Percentiles rank a stretch among this genome's conserved stretches.
Conservation (phyloP, 2,113 vertebrate species). For the Fregata magnificens region DNA sequence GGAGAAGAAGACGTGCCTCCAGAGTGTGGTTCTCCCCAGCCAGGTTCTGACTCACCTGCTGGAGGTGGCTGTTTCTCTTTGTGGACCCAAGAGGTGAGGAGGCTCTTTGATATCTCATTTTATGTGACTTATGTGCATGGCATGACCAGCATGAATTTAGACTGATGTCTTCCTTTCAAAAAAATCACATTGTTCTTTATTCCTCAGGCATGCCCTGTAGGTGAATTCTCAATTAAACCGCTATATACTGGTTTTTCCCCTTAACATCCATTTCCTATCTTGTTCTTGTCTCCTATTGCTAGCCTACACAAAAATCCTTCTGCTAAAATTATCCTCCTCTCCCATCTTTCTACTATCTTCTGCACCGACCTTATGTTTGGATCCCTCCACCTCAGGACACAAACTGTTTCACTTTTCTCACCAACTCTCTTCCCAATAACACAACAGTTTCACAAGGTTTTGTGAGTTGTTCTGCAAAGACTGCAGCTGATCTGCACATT, state of each 20-base stretch:
- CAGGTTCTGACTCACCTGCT: not conserved
- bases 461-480: not conserved
- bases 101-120: not conserved
- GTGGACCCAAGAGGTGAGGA: not conserved
- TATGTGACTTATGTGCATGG: not conserved
- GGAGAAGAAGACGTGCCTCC: not conserved
- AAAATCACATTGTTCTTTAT: not conserved
- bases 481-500: not conserved
- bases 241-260: not conserved
- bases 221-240: not conserved
- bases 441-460: not conserved
- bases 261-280: not conserved
- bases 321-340: not conserved
- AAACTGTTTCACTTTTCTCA: not conserved
- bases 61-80: not conserved
- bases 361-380: not conserved
- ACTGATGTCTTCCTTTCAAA: not conserved
- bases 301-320: not conserved
- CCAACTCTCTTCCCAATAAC: not conserved
- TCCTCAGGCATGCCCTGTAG: not conserved
- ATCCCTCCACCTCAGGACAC: not conserved
- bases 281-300: not conserved
- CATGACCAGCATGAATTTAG: not conserved
- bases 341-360: not conserved
- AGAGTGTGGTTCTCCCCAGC: not conserved